Evolutionary conservation across 2,113 vertebrate species (phyloP), one percentile per base, ranked within the genome.

Genomic region (Sialia sialis): DNA sequence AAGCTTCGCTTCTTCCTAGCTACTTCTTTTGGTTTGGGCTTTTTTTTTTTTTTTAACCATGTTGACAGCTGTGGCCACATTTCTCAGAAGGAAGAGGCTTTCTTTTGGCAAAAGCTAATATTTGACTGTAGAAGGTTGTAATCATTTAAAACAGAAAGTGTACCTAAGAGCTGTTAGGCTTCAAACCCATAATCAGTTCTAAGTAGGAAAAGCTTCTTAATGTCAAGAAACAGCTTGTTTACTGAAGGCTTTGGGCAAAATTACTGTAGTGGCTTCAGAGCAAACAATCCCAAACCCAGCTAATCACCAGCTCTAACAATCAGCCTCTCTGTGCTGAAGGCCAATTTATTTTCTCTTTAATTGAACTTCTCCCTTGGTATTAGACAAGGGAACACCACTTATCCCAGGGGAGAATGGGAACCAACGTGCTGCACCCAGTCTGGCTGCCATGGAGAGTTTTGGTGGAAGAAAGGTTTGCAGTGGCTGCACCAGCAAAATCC

Each of bases 171-270:
- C 82, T 76, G 54, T 30, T 63, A 80, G n/a, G n/a, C 39, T 88
- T 79, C 94, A 77, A 80, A 85, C 43, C 46, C 49, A 46, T 44
- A 66, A 95, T 76, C 72, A 85, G 63, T 27, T 36, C 87, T 34
- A 88, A 83, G 85, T 9, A 90, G 56, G 72, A 85, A 91, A 27
- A 88, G 22, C 64, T 56, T 85, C 85, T 84, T 64, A 52, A 88
- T 64, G 73, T 93, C 82, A 88, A 91, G 75, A 55, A 95, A 90
- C 39, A 88, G 36, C 63, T 91, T 93, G 51, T 83, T 94, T 88
- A 87, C 59, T 74, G 30, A 81, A 85, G 68, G 51, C 59, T 93
- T 87, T 67, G 70, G 73, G 75, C 34, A 83, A 91, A 94, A 95
- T 91, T 70, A 82, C 36, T 15, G 34, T 41, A 29, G 68, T 84